Base-by-base conservation (phyloP, 2,113 vertebrate genomes). In the Acanthochromis polyacanthus region DNA sequence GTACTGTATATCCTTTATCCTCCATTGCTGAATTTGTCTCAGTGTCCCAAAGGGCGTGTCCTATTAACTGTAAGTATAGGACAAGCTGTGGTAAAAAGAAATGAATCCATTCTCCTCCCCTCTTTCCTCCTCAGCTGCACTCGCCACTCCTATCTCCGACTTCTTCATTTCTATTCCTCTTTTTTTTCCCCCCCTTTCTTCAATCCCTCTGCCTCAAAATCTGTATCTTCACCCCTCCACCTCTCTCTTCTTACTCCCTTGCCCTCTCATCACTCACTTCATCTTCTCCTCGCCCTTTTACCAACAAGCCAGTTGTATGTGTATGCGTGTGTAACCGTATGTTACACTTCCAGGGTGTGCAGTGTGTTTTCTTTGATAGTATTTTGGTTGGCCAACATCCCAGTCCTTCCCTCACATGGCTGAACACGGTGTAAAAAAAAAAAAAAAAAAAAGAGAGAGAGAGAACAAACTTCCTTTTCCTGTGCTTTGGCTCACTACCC, bases 301-400 rank as follows among this genome's bases (percentile, higher is more conserved):
- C 69, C 75, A 57, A 64, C 23, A 40, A 75, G 56, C n/a, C 51
- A 50, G 63, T 71, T 71, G 69, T 70, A 59, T 78, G 36, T 78
- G 53, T 82, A n/a, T 71, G 16, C n/a, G n/a, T 20, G 48, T 51
- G 48, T 51, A n/a, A n/a, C 48, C 1, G 48, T 68, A 64, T 17
- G 63, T 43, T 63, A 55, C 46, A 64, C 62, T 71, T 64, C 71
- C 56, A 61, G 59, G 8, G n/a, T 20, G 20, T 36, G 48, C 48
- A 51, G 32, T 48, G 43, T 79, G 78, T 75, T 82, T 83, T 77
- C 81, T 84, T 81, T 88, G 57, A 82, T 70, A 75, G 78, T 80
- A 48, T 67, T 82, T 72, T 58, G 48, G 56, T 76, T 78, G 78
- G 81, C 80, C 80, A 58, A 48, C 43, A 46, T 87, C 79, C 88